Conservation (phyloP, 2,113 vertebrate species). For the Tursiops truncatus region DNA sequence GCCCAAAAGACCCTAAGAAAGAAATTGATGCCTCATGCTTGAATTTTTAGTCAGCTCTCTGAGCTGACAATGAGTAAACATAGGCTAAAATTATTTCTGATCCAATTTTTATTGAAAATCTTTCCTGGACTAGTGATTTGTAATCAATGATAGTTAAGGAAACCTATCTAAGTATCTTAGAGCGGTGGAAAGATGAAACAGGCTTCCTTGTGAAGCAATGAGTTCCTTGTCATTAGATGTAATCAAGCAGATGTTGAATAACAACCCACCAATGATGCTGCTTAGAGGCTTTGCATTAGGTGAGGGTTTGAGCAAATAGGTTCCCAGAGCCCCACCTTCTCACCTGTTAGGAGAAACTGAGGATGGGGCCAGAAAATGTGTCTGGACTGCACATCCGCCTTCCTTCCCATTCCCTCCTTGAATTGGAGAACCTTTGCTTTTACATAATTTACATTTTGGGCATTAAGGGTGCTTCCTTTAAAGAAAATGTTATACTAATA, state of each 20-base stretch:
- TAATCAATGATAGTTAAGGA: not conserved
- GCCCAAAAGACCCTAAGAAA: not conserved
- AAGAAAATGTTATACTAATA: not conserved
- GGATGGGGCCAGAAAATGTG: not conserved
- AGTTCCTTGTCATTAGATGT: not conserved
- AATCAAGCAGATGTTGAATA: not conserved
- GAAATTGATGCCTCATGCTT: not conserved
- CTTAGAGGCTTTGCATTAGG: not conserved
- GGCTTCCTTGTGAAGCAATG: not conserved
- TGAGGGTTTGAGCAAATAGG: not conserved
- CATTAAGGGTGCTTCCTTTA: not conserved
- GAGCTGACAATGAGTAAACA: not conserved
- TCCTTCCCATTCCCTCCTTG: not conserved
- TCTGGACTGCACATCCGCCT: accelerated
- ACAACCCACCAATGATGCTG: accelerated
- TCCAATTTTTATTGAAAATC: not conserved
- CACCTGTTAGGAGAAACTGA: too few species aligned
- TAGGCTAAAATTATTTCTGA: not conserved
- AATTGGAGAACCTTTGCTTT: not conserved
- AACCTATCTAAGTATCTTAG: not conserved
- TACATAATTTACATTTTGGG: not conserved
- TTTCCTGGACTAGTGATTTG: not conserved
- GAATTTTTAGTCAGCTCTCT: not conserved
- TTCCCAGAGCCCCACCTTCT: not conserved
- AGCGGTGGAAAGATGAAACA: not conserved